Base-by-base conservation (phyloP, 2,888 invertebrate genomes). In the Eupeodes luniger region DNA sequence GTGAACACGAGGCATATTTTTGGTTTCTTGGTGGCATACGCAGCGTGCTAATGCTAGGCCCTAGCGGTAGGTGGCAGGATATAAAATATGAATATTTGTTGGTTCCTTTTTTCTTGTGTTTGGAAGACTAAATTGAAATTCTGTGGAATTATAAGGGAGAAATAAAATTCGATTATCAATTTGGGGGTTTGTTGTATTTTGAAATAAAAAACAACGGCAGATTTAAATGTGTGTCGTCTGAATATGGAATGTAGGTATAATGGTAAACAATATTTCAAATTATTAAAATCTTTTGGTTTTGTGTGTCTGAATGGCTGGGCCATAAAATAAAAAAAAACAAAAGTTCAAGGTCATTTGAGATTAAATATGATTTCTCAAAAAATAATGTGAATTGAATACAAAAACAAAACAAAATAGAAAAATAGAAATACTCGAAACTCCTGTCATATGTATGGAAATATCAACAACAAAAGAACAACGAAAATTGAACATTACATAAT, bases 131-230 rank as follows among this genome's bases (percentile, higher is more conserved):
- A 72, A 72, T 72, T 59, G 57, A 72, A 59, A 59, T 59, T 59
- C 27, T 59, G 57, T 72, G 57, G 72, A 59, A 19, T 70, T 72
- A 27, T 59, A 11, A 47, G 16, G 12, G 72, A 34, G 40, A 14
- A 27, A 72, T 72, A 72, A 72, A 72, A 72, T 72, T 72, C 72
- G 72, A 72, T 72, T 72, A 72, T 72, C 72, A 72, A 72, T 72
- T 72, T 72, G 19, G 40, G 16, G 40, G 69, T n/a, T 27, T 67
- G 53, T 53, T 62, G 40, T 14, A n/a, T 5, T 5, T 34, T 34
- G 3, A n/a, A 36, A 19, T 44, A 47, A 47, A 47, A 47, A 47
- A 47, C 4, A 47, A 9, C 47, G 16, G 6, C n/a, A 49, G 27
- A 14, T 67, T 70, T 27, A 69, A 69, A 53, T 69, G 67, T 51